These are phyloP conservation scores for Phania funesta DNA, from an alignment of 2,888 invertebrate genomes.

Conservation along the genomic window DNA sequence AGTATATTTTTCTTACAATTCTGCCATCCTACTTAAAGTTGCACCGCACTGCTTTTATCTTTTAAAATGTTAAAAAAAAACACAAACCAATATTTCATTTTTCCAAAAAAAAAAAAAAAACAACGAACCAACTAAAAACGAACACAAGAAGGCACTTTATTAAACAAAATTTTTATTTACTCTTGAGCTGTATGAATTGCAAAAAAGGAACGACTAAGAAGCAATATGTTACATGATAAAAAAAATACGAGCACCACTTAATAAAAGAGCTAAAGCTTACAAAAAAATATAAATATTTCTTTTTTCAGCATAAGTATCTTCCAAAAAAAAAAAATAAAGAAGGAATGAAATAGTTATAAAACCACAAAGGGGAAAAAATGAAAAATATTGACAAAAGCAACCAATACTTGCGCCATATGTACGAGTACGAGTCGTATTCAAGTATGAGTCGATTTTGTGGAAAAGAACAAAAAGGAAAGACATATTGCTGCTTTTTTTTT, in stretches of 20 bases:
- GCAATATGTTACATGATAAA: constrained; percentile 47
- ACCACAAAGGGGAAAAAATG: background rate
- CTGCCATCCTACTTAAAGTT: constrained; percentile 25
- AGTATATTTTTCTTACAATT: constrained; percentile 9
- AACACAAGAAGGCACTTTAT: constrained; percentile 55
- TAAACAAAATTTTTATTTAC: constrained; percentile 59
- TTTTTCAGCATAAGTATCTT: background rate
- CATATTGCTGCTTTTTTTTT: background rate
- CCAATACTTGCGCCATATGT: constrained; percentile 24
- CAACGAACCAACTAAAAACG: background rate
- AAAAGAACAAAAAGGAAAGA: background rate
- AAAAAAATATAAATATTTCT: background rate
- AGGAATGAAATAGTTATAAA: background rate
- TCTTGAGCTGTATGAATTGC: constrained; percentile 41
- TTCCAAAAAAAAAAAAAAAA: background rate
- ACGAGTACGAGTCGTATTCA: constrained; percentile 7
- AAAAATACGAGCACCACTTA: background rate
- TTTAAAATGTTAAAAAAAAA: constrained; percentile 13
- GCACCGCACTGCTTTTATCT: constrained; percentile 27
- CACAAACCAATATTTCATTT: constrained; percentile 39
- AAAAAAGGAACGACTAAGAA: constrained; percentile 27
- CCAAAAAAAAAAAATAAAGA: background rate
- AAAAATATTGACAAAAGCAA: constrained; percentile 24
- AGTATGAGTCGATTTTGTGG: background rate
- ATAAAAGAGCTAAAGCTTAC: constrained; percentile 4